Percentiles rank a stretch among this genome's conserved stretches.
Evolutionary conservation across 2,113 vertebrate species (phyloP).

Genomic region (Leucopsar rothschildi): DNA sequence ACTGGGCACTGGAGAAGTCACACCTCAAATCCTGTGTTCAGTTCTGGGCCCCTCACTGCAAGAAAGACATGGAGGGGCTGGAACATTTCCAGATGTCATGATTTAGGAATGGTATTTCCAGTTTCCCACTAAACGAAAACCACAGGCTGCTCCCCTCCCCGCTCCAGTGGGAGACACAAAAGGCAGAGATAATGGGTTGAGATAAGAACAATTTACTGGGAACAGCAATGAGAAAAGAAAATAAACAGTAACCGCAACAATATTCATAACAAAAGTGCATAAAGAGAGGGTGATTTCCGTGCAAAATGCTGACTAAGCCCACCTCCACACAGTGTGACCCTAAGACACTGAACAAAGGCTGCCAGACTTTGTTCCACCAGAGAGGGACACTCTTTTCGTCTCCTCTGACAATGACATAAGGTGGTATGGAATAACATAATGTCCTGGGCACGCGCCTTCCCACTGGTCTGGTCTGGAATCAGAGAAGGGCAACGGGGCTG

Average conservation of each 20-base stretch:
- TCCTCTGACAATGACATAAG: not conserved
- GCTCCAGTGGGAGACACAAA: not conserved
- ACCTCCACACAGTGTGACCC: fast-evolving
- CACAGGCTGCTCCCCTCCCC: not conserved
- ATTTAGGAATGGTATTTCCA: not conserved
- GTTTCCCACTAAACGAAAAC: not conserved
- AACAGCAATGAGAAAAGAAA: not conserved
- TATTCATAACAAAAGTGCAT: not conserved
- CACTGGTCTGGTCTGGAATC: not conserved
- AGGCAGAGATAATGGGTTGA: not conserved
- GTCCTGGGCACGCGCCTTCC: fast-evolving
- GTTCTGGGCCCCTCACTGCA: not conserved
- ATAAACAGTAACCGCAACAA: not conserved
- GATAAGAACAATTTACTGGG: not conserved
- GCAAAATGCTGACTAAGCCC: not conserved
- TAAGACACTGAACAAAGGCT: not conserved
- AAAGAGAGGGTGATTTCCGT: not conserved
- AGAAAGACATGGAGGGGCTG: not conserved
- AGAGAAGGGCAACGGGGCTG: not conserved
- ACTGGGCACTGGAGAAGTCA: fast-evolving
- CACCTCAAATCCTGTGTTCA: fast-evolving
- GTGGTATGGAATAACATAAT: not conserved
- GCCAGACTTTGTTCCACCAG: not conserved
- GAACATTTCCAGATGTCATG: not conserved
- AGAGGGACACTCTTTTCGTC: not conserved